Evolutionary conservation across 2,888 invertebrate species (phyloP).

Genomic region (Acholoe squamosa): DNA sequence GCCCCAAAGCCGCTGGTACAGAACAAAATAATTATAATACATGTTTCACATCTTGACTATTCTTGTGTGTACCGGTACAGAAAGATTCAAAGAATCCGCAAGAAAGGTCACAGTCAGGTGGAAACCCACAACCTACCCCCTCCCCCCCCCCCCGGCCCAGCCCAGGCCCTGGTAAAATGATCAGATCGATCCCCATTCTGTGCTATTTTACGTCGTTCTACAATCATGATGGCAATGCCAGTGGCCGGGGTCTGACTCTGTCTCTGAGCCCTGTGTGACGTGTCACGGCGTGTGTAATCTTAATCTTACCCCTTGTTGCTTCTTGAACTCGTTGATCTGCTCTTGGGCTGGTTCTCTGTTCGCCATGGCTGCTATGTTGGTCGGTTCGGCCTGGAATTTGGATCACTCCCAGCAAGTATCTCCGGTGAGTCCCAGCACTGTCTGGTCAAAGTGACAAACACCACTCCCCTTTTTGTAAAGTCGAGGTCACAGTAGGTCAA

Average conservation of each 20-base stretch:
- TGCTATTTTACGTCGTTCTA: neutral
- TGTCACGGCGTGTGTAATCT: no score
- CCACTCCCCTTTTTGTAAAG: neutral
- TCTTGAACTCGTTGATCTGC: slow-evolving; percentile 78
- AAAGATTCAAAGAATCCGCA: no score
- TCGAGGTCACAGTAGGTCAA: neutral
- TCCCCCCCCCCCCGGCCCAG: neutral
- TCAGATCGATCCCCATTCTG: neutral
- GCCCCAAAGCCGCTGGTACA: no score
- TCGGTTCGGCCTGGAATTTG: neutral
- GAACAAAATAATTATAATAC: no score
- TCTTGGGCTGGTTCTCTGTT: slow-evolving; percentile 77
- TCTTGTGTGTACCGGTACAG: no score
- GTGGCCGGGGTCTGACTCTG: neutral
- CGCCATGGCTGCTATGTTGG: slow-evolving; percentile 63
- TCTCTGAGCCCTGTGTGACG: neutral
- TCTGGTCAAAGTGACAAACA: no score
- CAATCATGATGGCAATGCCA: neutral
- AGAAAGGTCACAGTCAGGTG: neutral
- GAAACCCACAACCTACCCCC: neutral
- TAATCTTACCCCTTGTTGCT: slow-evolving; percentile 74
- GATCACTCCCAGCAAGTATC: neutral
- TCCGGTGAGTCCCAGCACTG: no score
- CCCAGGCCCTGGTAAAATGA: neutral
- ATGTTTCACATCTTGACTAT: no score